Evolutionary conservation across 2,888 invertebrate genomes (phyloP).

Genomic region (Heliconius ismenius): DNA sequence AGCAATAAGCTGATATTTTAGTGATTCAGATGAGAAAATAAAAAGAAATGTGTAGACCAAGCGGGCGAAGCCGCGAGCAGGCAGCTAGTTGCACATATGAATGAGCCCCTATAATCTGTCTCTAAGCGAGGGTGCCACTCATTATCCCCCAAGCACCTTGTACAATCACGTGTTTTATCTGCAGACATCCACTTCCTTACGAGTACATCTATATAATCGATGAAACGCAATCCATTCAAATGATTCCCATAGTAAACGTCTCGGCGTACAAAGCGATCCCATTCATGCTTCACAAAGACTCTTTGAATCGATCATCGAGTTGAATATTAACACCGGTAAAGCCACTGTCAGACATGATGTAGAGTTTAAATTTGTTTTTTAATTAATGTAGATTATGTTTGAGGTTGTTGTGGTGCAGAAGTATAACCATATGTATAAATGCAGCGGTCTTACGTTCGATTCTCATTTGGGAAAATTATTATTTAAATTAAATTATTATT

Average conservation of each 20-base stretch:
- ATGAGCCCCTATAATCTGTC: conserved; percentile 40
- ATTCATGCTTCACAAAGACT: conserved; percentile 47
- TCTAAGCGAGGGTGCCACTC: conserved; percentile 36
- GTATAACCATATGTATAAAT: too few relatives aligned
- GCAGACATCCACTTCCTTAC: conserved; percentile 42
- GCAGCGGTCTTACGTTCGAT: too few relatives aligned
- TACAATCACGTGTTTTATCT: conserved; percentile 44
- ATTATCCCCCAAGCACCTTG: conserved; percentile 38
- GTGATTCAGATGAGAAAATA: too few relatives aligned
- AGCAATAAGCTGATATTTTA: too few relatives aligned
- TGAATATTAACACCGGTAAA: conserved; percentile 43
- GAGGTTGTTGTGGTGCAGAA: too few relatives aligned
- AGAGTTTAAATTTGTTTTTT: neutral
- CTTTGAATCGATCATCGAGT: conserved; percentile 46
- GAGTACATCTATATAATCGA: conserved; percentile 40
- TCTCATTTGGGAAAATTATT: too few relatives aligned
- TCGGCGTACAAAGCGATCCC: conserved; percentile 43
- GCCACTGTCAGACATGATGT: conserved; percentile 29
- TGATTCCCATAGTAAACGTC: conserved; percentile 48
- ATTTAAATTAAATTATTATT: too few relatives aligned
- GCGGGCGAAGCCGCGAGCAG: too few relatives aligned
- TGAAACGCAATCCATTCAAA: conserved; percentile 44
- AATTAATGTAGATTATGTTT: neutral
- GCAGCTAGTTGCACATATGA: conserved; percentile 36
- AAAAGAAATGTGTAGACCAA: too few relatives aligned